Evolutionary conservation across 2,113 vertebrate species (phyloP), one percentile per base, ranked within the genome.

Genomic region (Lathamus discolor): DNA sequence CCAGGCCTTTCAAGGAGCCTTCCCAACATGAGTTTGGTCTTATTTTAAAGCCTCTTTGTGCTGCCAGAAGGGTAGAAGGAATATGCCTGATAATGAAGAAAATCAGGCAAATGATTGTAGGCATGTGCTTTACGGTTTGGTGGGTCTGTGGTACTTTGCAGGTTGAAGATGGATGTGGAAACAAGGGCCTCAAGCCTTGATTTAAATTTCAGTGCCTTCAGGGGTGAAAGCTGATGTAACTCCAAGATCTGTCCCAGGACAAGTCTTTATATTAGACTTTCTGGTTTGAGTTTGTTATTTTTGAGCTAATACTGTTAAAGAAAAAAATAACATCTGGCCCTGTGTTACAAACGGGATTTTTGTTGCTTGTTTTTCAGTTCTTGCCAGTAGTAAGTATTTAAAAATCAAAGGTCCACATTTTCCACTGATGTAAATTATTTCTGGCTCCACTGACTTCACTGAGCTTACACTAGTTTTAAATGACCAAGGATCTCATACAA

Each of bases 331-430:
- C 77, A 82, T 94, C 80, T 92, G 92, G 69, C 28, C 19, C 7
- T 24, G 3, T 44, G 41, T 78, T 74, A 75, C 61, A 66, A 52
- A 55, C 8, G 81, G 33, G 37, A 28, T 66, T 90, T 74, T 48
- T 90, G 88, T 90, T 86, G 83, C 72, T 86, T 81, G 61, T 82
- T 94, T 88, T 80, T 80, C 4, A 14, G 0, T 78, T 90, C 68
- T 67, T 86, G 86, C 64, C 92, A 90, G 68, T 82, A 75, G 69
- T 83, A 79, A 70, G 90, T 70, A 75, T 48, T 92, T 94, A 94
- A 93, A 94, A 94, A 95, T 72, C 92, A 88, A 82, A 92, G 76
- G 79, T 84, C 80, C 77, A 72, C 29, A 82, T 94, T 88, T 84
- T 92, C 93, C 80, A 86, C 5, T 19, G 76, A 31, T 88, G 57